Evolutionary conservation across 2,113 vertebrate species (phyloP).

Genomic region (Otolemur garnettii): DNA sequence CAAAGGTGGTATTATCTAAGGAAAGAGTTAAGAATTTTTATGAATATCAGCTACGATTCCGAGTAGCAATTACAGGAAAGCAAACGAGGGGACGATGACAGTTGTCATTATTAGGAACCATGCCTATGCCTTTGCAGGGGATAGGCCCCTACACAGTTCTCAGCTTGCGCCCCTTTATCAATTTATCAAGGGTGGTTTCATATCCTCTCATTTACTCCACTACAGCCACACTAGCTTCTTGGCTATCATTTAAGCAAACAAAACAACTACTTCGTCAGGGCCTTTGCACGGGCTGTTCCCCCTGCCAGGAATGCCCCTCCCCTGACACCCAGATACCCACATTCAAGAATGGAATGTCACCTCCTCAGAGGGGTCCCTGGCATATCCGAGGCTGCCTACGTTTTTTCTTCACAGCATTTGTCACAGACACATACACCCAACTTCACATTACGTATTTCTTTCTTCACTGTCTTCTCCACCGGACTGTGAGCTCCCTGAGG

Average conservation of each 20-base stretch:
- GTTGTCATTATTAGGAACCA: too few relatives aligned
- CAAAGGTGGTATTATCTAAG: too few relatives aligned
- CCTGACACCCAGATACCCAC: neutral
- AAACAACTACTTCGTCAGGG: neutral
- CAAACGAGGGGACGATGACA: too few relatives aligned
- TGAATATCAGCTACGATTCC: too few relatives aligned
- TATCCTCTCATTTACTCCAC: neutral
- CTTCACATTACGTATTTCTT: neutral
- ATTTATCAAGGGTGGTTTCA: too few relatives aligned
- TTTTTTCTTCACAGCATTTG: neutral
- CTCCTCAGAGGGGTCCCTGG: neutral
- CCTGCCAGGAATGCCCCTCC: neutral
- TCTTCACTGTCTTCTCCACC: neutral
- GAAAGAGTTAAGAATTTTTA: too few relatives aligned
- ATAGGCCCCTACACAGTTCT: too few relatives aligned
- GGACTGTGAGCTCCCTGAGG: neutral
- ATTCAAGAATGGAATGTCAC: neutral
- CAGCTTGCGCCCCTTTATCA: too few relatives aligned
- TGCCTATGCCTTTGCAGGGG: too few relatives aligned
- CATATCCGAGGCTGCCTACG: neutral
- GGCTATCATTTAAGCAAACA: neutral
- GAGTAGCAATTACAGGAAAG: too few relatives aligned
- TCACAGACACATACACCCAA: neutral
- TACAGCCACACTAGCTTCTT: neutral
- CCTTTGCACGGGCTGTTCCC: neutral